A percentile compares a stretch with the other conserved stretches of the same genome.
phyloP scores from a whole-genome alignment of 1,140 invertebrate species.

The Brachionus asplanchnoidis region DNA sequence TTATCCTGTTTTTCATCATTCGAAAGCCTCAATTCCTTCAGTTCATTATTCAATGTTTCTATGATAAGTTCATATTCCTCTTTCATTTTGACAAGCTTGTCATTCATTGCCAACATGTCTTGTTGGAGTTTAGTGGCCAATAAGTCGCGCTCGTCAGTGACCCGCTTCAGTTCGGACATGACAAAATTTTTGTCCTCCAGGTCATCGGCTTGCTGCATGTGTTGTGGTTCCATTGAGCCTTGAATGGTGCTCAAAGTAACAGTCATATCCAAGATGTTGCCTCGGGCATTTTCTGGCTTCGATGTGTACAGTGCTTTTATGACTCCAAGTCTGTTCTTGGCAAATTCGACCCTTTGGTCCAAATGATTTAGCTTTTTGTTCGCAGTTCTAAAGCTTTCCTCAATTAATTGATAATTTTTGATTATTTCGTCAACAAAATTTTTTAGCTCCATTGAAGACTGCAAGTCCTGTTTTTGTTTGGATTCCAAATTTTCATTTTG shows the following conservation, averaged over 20 bases:
- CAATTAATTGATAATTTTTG: slow-evolving; percentile 28
- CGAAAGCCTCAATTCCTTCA: neutral
- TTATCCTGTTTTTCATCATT: neutral
- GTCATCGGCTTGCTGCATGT: neutral
- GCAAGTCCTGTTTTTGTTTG: neutral
- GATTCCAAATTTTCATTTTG: neutral
- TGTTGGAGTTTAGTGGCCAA: neutral
- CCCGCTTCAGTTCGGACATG: neutral
- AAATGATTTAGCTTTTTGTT: slow-evolving; percentile 32
- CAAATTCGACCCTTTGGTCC: slow-evolving; percentile 28
- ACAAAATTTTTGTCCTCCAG: neutral
- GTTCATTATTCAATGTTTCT: neutral
- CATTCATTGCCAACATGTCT: neutral
- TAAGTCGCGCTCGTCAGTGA: neutral
- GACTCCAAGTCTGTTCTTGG: slow-evolving; percentile 23
- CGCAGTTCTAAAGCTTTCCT: slow-evolving; percentile 12
- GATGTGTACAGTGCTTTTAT: slow-evolving; percentile 33
- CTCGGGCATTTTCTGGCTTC: neutral
- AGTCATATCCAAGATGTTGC: neutral
- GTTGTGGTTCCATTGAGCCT: neutral
- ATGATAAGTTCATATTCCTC: slow-evolving; percentile 3
- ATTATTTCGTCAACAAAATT: slow-evolving; percentile 20
- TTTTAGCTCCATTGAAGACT: slow-evolving; percentile 11
- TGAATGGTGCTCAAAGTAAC: neutral
- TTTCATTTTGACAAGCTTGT: slow-evolving; percentile 5